Percentiles rank a stretch among this genome's conserved stretches.
Conservation (phyloP, 2,113 vertebrate species). For the Empidonax traillii region DNA sequence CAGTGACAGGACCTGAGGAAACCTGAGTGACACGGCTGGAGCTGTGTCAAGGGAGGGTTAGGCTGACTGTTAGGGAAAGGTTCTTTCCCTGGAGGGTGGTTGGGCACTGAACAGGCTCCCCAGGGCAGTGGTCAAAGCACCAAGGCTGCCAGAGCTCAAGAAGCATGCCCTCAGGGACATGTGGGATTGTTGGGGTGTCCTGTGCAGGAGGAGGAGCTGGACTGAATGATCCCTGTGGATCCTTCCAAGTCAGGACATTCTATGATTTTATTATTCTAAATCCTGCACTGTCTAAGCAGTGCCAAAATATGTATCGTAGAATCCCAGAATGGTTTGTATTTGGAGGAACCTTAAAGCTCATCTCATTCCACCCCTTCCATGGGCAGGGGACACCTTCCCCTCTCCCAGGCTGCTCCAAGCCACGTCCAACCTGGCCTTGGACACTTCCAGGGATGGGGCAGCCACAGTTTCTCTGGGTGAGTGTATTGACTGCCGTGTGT, state of each 20-base stretch:
- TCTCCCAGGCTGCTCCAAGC: neutral
- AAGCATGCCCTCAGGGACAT: neutral
- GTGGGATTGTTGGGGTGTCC: neutral
- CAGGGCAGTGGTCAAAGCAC: neutral
- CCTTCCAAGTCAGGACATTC: neutral
- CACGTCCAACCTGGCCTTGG: neutral
- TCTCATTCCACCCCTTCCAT: too few species aligned
- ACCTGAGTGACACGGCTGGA: neutral
- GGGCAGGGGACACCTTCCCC: neutral
- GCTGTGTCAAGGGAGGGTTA: neutral
- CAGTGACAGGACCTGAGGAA: neutral
- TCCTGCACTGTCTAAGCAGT: rapidly evolving
- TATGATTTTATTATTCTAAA: neutral
- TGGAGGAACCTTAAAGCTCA: neutral
- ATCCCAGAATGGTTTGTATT: rapidly evolving
- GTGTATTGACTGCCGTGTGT: too few species aligned
- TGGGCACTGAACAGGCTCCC: neutral
- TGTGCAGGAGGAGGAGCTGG: neutral
- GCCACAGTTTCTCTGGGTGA: neutral
- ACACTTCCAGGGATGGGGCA: neutral
- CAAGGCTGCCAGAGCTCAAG: neutral
- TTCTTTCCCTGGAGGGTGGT: neutral
- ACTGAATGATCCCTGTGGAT: neutral
- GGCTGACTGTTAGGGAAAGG: neutral
- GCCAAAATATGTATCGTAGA: too few species aligned